A percentile compares a stretch with the other conserved stretches of the same genome.
Conservation (phyloP, 2,113 vertebrate genomes). For the Catharus minimus region DNA sequence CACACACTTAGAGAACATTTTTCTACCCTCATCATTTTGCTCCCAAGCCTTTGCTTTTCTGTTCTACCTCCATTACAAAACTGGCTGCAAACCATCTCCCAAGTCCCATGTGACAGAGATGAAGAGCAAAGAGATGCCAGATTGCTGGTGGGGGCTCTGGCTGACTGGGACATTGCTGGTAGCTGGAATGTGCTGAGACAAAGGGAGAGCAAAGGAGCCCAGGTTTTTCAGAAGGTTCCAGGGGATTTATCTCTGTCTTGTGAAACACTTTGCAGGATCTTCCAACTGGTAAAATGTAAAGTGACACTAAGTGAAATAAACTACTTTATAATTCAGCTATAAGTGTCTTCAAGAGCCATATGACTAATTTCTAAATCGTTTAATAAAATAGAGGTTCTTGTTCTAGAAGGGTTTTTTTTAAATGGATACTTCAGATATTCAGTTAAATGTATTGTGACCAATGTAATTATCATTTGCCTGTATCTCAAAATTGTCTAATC, state of each 20-base stretch:
- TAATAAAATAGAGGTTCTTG: slow-evolving; percentile 47
- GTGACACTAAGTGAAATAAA: slow-evolving; percentile 59
- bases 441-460: slow-evolving; percentile 43
- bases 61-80: background rate
- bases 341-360: slow-evolving; percentile 22
- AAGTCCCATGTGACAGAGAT: slow-evolving; percentile 6
- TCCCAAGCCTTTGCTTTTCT: slow-evolving; percentile 19
- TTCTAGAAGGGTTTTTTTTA: slow-evolving; percentile 15
- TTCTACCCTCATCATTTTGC: slow-evolving; percentile 5
- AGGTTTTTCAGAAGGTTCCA: slow-evolving; percentile 17
- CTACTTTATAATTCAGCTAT: slow-evolving; percentile 35
- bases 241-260: background rate
- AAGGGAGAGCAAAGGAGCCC: background rate
- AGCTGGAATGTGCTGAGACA: background rate
- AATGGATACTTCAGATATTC: slow-evolving; percentile 46
- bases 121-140: slow-evolving; percentile 7
- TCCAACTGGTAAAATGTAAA: slow-evolving; percentile 46
- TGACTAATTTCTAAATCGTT: slow-evolving; percentile 7
- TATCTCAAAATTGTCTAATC: slow-evolving; percentile 27
- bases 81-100: slow-evolving; percentile 6
- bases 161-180: background rate
- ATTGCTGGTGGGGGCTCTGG: slow-evolving; percentile 24
- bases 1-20: slow-evolving; percentile 7
- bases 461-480: background rate
- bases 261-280: slow-evolving; percentile 14